Conservation (phyloP, 2,888 invertebrate species). For the Seira sanloemensis region DNA sequence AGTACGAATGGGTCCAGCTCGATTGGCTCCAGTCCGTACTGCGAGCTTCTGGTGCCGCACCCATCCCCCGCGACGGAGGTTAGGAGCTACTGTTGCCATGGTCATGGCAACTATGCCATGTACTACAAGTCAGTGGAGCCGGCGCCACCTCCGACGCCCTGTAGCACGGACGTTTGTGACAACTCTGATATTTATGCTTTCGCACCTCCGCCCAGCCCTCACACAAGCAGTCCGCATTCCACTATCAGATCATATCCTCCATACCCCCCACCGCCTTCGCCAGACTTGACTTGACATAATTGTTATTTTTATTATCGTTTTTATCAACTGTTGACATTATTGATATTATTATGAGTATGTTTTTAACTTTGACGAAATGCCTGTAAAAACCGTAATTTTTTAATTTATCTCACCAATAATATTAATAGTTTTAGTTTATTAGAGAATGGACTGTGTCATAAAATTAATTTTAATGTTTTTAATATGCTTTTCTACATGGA, state of each 20-base stretch:
- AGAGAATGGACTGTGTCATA: no score
- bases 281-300: constrained; percentile 54
- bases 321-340: not conserved
- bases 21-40: constrained; percentile 69
- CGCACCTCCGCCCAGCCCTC: constrained; percentile 71
- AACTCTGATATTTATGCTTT: constrained; percentile 83
- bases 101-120: constrained; percentile 61
- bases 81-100: constrained; percentile 66
- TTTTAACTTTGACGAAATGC: not conserved
- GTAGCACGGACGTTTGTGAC: constrained; percentile 95
- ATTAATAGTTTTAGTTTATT: no score
- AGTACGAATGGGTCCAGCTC: constrained; percentile 66
- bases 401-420: no score
- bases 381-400: no score
- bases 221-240: constrained; percentile 71
- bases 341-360: not conserved
- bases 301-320: not conserved
- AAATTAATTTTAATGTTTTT: no score
- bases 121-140: constrained; percentile 64
- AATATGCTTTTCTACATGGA: no score
- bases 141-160: constrained; percentile 94
- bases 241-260: constrained; percentile 67
- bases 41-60: constrained; percentile 71
- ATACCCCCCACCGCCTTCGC: constrained; percentile 70
- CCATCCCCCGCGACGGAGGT: constrained; percentile 71